Base-by-base conservation (phyloP, 1,140 invertebrate genomes). In the Temnothorax nylanderi region DNA sequence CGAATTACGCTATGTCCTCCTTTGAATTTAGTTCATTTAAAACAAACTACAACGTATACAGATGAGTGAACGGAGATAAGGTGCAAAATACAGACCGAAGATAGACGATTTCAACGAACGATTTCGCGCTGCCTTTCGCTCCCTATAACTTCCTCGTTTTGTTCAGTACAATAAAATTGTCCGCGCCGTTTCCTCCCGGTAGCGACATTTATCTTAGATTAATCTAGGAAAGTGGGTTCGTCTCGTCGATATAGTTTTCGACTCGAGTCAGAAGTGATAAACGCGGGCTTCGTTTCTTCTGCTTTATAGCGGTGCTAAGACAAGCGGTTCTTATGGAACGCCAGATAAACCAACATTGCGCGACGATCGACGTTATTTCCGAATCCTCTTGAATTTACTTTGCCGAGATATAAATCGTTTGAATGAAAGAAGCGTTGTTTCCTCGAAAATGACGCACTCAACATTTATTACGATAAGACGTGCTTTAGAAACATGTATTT, bases 201-300 rank as follows among this genome's bases (percentile, higher is more conserved):
- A 11, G 67, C 69, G 54, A 49, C 80, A 84, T 75, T 84, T 84
- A 75, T 84, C 80, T 84, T 84, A 84, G 54, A 84, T 84, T 84
- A 84, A 84, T 84, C 80, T 74, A 84, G 69, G 80, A 84, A 84
- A 84, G 80, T 84, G 54, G 80, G 18, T 84, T 62, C 54, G 51
- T 74, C 51, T 72, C 51, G 47, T 54, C 62, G 80, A 75, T 74
- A 60, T 62, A 84, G 54, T 84, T 84, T 75, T 75, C 69, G 78
- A 58, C 51, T 82, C 51, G 41, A 84, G 69, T 84, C 54, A 75
- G 69, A 84, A 62, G 56, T 75, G 80, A 82, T 82, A 34, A 82
- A 82, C 65, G 80, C 41, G 54, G 16, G 2, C 18, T 60, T 62
- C 54, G 26, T 72, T 74, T 82, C 51, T 75, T 75, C 54, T 49